These are phyloP conservation scores for Cacoxenus indagator DNA, from an alignment of 2,888 invertebrate genomes.

Conservation along the genomic window DNA sequence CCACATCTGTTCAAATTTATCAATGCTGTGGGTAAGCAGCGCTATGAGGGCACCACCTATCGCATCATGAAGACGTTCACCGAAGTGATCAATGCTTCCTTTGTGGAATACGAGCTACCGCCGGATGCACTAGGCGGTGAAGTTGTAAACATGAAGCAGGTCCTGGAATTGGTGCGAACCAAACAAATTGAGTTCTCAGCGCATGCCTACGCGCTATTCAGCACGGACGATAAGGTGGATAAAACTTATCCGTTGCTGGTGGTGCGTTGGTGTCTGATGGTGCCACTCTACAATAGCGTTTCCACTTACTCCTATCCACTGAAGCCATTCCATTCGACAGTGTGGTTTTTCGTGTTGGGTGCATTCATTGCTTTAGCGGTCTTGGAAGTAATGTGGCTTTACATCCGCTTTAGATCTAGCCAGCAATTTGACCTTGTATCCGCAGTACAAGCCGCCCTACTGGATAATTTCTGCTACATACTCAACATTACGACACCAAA, in stretches of 20 bases:
- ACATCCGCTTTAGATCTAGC: neutral
- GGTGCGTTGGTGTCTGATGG: conserved; percentile 64
- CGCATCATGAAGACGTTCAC: conserved; percentile 47
- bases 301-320: conserved; percentile 56
- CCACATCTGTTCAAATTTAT: conserved; percentile 54
- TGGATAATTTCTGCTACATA: conserved; percentile 49
- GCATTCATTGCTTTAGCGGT: conserved; percentile 34
- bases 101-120: conserved; percentile 37
- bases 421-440: neutral
- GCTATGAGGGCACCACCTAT: conserved; percentile 46
- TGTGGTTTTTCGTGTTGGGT: conserved; percentile 50
- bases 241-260: conserved; percentile 60
- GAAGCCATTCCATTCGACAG: conserved; percentile 50
- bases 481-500: conserved; percentile 48
- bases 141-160: conserved; percentile 54
- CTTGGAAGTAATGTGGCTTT: conserved; percentile 44
- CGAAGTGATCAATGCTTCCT: conserved; percentile 48
- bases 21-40: conserved; percentile 11
- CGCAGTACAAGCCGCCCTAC: neutral
- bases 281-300: conserved; percentile 53
- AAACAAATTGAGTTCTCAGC: conserved; percentile 46
- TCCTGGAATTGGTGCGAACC: conserved; percentile 50
- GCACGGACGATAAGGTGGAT: conserved; percentile 48
- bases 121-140: conserved; percentile 39
- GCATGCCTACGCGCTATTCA: conserved; percentile 60